Conservation (phyloP, 1,140 invertebrate genomes). For the Parapsyche elsis region DNA sequence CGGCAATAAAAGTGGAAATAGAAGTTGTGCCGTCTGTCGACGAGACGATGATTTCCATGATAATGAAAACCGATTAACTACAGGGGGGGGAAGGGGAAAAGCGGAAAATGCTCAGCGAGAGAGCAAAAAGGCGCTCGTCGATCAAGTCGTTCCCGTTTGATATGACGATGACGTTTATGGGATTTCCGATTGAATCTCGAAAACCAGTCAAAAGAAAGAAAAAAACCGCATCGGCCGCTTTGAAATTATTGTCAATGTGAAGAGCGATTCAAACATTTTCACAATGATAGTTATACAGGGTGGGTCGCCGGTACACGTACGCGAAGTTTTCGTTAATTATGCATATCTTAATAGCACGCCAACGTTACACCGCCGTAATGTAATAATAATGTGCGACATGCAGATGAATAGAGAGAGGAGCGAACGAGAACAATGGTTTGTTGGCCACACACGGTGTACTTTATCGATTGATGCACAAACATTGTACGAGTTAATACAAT, state of each 20-base stretch:
- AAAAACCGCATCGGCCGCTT: no score
- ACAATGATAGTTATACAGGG: no score
- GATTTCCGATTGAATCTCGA: neutral
- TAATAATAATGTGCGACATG: conserved; percentile 18
- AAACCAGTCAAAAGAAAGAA: no score
- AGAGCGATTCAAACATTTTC: no score
- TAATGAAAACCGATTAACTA: neutral
- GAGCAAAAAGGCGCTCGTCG: neutral
- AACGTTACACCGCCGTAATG: neutral
- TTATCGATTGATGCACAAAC: conserved; percentile 5
- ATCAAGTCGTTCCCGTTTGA: neutral
- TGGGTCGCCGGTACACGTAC: no score
- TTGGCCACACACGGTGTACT: neutral
- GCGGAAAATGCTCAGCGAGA: neutral
- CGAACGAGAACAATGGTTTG: neutral
- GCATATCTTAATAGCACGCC: conserved; percentile 16
- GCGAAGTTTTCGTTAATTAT: conserved; percentile 8
- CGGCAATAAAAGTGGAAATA: neutral
- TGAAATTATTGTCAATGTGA: no score
- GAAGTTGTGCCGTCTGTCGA: neutral
- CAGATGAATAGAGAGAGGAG: neutral
- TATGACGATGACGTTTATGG: neutral
- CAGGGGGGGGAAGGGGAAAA: no score
- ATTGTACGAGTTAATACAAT: conserved; percentile 6
- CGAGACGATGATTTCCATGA: neutral